A percentile compares a stretch with the other conserved stretches of the same genome.
Evolutionary conservation across 1,140 invertebrate species (phyloP).

Genomic region (Dryas iulia): DNA sequence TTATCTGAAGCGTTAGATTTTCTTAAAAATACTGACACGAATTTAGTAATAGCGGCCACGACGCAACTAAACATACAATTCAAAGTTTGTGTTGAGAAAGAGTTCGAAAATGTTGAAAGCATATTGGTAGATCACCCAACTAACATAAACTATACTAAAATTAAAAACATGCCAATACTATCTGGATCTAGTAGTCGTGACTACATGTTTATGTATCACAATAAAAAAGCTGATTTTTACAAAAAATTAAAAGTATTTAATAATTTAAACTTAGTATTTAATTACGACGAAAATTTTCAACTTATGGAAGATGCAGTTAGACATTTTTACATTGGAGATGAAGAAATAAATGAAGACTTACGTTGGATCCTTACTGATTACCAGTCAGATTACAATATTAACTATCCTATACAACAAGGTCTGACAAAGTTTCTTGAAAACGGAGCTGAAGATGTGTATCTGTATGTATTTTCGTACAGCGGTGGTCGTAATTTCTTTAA

Average conservation of each 20-base stretch:
- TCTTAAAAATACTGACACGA: conserved; percentile 30
- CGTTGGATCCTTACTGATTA: conserved; percentile 25
- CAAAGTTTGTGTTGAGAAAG: conserved; percentile 41
- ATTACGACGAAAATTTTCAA: conserved; percentile 17
- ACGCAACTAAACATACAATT: conserved; percentile 27
- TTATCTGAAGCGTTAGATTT: conserved; percentile 38
- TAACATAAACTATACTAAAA: conserved; percentile 29
- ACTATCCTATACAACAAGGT: conserved; percentile 31
- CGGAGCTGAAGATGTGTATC: conserved; percentile 26
- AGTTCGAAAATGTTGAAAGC: conserved; percentile 35
- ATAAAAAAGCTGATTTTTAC: background rate
- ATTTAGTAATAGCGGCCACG: conserved; percentile 37
- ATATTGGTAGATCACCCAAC: conserved; percentile 46
- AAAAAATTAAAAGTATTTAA: background rate
- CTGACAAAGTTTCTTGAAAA: conserved; percentile 33
- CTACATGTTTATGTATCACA: conserved; percentile 8
- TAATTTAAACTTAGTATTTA: background rate
- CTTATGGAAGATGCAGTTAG: conserved; percentile 23
- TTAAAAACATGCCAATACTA: conserved; percentile 39
- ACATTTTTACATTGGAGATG: conserved; percentile 39
- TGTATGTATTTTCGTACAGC: conserved; percentile 42
- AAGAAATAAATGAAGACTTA: conserved; percentile 14
- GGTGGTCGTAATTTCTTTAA: conserved; percentile 38
- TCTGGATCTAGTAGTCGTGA: conserved; percentile 46
- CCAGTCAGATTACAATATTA: conserved; percentile 31